Percentiles rank a stretch among this genome's conserved stretches.
Conservation (phyloP, 2,888 invertebrate genomes). For the Pristionchus fissidentatus region DNA sequence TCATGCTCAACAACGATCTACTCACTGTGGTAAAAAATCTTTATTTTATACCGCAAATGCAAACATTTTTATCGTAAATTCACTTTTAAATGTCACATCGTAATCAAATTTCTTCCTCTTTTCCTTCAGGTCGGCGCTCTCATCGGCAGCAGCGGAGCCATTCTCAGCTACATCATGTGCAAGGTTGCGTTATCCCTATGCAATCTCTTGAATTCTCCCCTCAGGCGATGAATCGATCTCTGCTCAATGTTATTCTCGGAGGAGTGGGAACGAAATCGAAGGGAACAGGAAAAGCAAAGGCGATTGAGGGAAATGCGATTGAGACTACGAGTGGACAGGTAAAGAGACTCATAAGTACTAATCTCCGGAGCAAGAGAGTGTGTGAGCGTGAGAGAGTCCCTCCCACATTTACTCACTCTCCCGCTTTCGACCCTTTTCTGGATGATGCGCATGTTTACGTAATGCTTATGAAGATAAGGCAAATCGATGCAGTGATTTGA, state of each 20-base stretch:
- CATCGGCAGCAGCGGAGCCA: constrained; percentile 92
- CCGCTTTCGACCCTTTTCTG: too few relatives aligned
- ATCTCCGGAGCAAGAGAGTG: not conserved
- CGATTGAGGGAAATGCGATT: constrained; percentile 86
- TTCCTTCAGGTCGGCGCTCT: constrained; percentile 82
- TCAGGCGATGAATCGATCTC: constrained; percentile 83
- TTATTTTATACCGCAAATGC: not conserved
- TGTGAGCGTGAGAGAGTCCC: too few relatives aligned
- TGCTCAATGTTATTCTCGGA: constrained; percentile 90
- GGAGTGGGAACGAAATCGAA: constrained; percentile 85
- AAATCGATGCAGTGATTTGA: too few relatives aligned
- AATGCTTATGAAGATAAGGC: too few relatives aligned
- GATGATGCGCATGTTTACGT: too few relatives aligned
- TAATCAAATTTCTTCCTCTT: not conserved
- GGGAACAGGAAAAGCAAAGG: constrained; percentile 84
- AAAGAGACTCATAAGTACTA: not conserved
- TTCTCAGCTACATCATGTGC: constrained; percentile 94
- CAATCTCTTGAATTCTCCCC: not conserved
- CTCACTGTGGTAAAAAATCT: constrained; percentile 85
- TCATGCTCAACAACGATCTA: constrained; percentile 91
- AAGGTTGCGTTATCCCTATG: constrained; percentile 80
- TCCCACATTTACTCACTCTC: too few relatives aligned
- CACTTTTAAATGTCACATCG: too few relatives aligned
- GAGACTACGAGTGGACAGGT: constrained; percentile 84
- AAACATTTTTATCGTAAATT: not conserved